A percentile compares a stretch with the other conserved stretches of the same genome.
These are phyloP conservation scores for Chascanopsetta lugubris DNA, from an alignment of 2,113 vertebrate genomes.

Conservation along the genomic window DNA sequence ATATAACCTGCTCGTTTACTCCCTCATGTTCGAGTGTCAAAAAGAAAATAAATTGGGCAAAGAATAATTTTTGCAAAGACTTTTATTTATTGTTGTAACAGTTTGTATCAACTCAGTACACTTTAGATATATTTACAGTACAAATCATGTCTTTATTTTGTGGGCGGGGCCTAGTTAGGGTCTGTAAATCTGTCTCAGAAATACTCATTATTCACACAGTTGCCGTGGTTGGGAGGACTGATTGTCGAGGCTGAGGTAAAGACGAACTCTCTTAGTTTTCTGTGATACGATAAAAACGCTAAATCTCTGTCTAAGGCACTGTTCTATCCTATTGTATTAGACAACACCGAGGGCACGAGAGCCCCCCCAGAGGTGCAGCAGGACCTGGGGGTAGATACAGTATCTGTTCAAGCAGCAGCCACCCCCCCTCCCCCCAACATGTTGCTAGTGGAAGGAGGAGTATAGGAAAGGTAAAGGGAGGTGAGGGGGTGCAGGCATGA, in stretches of 20 bases:
- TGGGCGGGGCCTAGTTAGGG: conserved; percentile 75
- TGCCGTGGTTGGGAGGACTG: conserved; percentile 74
- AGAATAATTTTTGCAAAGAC: conserved; percentile 79
- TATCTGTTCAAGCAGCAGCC: conserved; percentile 61
- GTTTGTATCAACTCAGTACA: conserved; percentile 72
- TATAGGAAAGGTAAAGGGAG: neutral
- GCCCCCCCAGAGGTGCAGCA: conserved; percentile 49
- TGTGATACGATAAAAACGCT: conserved; percentile 82
- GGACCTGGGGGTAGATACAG: conserved; percentile 39
- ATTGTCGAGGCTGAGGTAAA: conserved; percentile 88
- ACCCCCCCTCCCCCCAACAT: conserved; percentile 13
- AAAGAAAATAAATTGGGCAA: conserved; percentile 24
- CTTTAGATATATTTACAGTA: conserved; percentile 84
- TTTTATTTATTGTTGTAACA: conserved; percentile 92
- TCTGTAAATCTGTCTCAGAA: conserved; percentile 72
- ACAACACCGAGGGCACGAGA: conserved; percentile 51
- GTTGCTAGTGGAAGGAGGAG: conserved; percentile 13
- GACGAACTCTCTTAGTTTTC: conserved; percentile 67
- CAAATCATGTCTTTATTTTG: conserved; percentile 74
- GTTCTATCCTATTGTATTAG: conserved; percentile 80
- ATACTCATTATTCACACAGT: conserved; percentile 68
- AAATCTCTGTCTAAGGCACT: conserved; percentile 86
- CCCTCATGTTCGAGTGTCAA: conserved; percentile 30
- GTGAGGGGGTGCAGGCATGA: neutral
- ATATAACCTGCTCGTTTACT: conserved; percentile 42